Conservation (phyloP, 2,888 invertebrate species). For the Eristalis tenax region DNA sequence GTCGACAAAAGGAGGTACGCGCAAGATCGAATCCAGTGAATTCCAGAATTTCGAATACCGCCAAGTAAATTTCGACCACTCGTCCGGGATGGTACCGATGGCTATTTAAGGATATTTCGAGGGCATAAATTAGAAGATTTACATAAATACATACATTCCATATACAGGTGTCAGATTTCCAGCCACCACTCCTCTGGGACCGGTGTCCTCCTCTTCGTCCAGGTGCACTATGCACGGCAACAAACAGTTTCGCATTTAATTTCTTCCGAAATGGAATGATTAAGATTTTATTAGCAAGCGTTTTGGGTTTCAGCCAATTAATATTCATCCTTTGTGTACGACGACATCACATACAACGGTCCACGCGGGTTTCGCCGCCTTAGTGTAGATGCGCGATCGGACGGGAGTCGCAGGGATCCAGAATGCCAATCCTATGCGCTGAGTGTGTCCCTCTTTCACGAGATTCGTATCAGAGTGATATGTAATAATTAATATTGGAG, state of each 20-base stretch:
- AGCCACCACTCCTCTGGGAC: constrained; percentile 46
- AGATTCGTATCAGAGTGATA: constrained; percentile 68
- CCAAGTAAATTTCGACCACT: constrained; percentile 64
- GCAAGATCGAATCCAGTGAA: constrained; percentile 69
- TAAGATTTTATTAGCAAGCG: constrained; percentile 72
- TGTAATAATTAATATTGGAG: constrained; percentile 71
- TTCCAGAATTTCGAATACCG: constrained; percentile 64
- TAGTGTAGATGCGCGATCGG: constrained; percentile 29
- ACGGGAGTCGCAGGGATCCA: constrained; percentile 38
- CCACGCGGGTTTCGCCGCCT: neutral
- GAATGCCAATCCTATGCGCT: constrained; percentile 37
- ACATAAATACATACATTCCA: constrained; percentile 72
- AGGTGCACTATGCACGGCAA: constrained; percentile 29
- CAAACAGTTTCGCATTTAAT: constrained; percentile 59
- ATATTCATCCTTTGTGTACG: constrained; percentile 70
- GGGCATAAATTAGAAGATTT: constrained; percentile 72
- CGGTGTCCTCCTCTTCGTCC: neutral
- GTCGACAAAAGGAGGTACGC: constrained; percentile 64
- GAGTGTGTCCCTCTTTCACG: constrained; percentile 50
- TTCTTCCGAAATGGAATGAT: constrained; percentile 72
- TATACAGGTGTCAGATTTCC: constrained; percentile 71
- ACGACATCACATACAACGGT: constrained; percentile 34
- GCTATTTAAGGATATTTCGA: constrained; percentile 72
- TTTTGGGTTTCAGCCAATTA: constrained; percentile 72
- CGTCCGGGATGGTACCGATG: constrained; percentile 52